These are phyloP conservation scores for Oreortyx pictus DNA, from an alignment of 2,797 vertebrate species.

Conservation along the genomic window DNA sequence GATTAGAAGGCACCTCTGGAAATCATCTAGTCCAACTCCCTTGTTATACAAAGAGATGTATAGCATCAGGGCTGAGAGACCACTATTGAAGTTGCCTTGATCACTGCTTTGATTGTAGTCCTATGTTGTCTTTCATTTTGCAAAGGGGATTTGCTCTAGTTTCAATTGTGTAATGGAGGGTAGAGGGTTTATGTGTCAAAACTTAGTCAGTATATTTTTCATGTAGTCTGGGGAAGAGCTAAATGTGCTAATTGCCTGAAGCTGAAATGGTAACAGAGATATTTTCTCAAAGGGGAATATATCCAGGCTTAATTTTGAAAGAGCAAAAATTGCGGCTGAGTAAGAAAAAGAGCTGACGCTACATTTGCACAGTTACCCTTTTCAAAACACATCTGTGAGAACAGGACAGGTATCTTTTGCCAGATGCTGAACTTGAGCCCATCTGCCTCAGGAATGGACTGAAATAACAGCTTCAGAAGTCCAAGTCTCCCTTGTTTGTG, in stretches of 20 bases:
- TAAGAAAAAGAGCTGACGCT: neutral
- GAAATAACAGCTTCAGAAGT: neutral
- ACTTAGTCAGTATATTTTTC: neutral
- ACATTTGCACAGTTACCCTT: neutral
- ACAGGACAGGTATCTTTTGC: neutral
- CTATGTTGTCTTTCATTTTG: neutral
- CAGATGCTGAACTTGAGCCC: neutral
- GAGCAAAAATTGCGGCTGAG: neutral
- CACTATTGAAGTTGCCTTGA: neutral
- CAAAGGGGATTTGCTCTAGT: neutral
- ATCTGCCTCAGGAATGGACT: neutral
- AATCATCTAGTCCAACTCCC: too few species aligned
- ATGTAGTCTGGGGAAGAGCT: neutral
- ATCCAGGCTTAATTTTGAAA: conserved; percentile 15
- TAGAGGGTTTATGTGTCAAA: neutral
- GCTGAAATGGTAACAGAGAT: neutral
- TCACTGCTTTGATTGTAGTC: neutral
- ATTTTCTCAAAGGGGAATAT: neutral
- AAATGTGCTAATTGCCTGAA: neutral
- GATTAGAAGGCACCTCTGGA: too few species aligned
- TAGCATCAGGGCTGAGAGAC: neutral
- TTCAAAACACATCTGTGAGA: neutral
- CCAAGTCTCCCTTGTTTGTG: neutral
- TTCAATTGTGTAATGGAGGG: neutral
- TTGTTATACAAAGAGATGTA: neutral